Base-by-base conservation (phyloP, 2,888 invertebrate genomes). In the Pterostichus madidus region DNA sequence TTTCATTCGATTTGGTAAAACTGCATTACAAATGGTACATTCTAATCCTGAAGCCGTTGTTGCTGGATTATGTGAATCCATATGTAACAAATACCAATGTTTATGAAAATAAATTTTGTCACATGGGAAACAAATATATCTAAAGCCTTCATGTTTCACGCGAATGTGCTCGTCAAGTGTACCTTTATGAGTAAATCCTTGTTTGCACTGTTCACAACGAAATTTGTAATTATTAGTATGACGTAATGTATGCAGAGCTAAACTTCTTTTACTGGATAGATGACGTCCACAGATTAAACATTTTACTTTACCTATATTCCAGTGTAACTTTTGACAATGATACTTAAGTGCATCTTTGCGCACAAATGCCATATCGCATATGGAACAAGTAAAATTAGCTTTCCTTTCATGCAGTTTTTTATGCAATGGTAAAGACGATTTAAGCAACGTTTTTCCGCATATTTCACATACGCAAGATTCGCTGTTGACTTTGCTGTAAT, bases 381-480 rank as follows among this genome's bases (percentile, higher is more conserved):
- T 32, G 1, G 17, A 10, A 24, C 83, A 83, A 39, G 32, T 10
- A 59, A 64, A 83, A n/a, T 73, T 79, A 59, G 91, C 91, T 80
- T 91, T 91, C 0, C 91, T 91, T 0, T 90, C 90, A 80, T 91
- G 91, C 15, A 91, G 90, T n/a, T 90, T 87, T 17, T 89, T 84
- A 83, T 91, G 91, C 71, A 90, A 90, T 85, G 90, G 90, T 24
- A 91, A 86, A 59, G 90, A 90, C 0, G 88, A 88, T 76, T 89
- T 90, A 80, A 90, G 84, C 13, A 92, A 87, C 83, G 90, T 89
- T 85, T 92, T 91, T 5, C 91, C 91, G 84, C 92, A 92, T 2
- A 90, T 89, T 80, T 92, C 91, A 84, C 92, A 92, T 2, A 90
- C 44, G 32, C 6, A 35, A 35, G 89, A 89, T 35, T 35, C 64